phyloP scores from a whole-genome alignment of 2,888 invertebrate genomes.

The Drosophila prolongata region DNA sequence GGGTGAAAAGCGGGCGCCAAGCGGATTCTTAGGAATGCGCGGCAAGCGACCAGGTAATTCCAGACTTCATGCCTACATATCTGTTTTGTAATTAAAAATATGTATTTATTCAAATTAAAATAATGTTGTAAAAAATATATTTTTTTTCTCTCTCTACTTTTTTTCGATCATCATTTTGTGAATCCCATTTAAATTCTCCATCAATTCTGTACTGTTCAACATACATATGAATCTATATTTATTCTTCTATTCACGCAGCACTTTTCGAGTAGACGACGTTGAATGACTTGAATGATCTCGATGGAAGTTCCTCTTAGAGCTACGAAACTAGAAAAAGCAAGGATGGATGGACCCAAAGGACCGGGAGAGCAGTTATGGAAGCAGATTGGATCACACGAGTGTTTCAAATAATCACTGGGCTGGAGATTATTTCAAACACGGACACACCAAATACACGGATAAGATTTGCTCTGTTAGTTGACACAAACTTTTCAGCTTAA shows the following conservation, averaged over 20 bases:
- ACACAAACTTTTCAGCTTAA: slow-evolving; percentile 34
- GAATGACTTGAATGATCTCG: slow-evolving; percentile 44
- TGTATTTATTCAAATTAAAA: too few relatives aligned
- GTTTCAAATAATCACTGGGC: slow-evolving; percentile 75
- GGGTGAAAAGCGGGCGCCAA: slow-evolving; percentile 85
- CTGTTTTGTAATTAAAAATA: too few relatives aligned
- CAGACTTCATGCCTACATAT: too few relatives aligned
- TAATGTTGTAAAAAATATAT: too few relatives aligned
- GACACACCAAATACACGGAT: slow-evolving; percentile 9
- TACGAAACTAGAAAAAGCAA: slow-evolving; percentile 53
- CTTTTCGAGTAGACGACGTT: slow-evolving; percentile 51
- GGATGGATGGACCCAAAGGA: slow-evolving; percentile 3
- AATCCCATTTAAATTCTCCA: not conserved
- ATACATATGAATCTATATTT: not conserved
- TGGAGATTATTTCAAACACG: slow-evolving; percentile 70
- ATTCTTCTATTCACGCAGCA: slow-evolving; percentile 21
- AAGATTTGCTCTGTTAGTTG: slow-evolving; percentile 31
- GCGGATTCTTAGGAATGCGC: slow-evolving; percentile 89
- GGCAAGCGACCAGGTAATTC: slow-evolving; percentile 85
- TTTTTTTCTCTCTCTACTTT: not conserved
- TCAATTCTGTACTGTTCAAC: too few relatives aligned
- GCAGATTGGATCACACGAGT: slow-evolving; percentile 33
- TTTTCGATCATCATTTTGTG: not conserved
- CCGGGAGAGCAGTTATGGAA: slow-evolving; percentile 6
- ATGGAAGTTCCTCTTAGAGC: slow-evolving; percentile 70